Evolutionary conservation across 2,888 invertebrate genomes (phyloP).

Genomic region (Epicampocera succincta): DNA sequence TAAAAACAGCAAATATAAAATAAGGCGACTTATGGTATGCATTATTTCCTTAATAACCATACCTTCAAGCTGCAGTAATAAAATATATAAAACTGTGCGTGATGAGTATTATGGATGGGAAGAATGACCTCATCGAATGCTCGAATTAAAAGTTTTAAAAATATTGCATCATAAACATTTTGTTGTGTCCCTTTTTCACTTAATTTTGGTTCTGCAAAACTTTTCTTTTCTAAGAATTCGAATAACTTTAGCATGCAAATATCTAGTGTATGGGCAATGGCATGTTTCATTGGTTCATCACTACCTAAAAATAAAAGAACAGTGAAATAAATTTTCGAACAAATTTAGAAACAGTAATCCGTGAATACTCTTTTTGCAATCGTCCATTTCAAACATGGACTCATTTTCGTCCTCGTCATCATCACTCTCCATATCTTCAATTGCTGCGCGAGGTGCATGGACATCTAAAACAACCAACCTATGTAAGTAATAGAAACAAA

Average conservation of each 20-base stretch:
- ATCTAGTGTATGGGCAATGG: slow-evolving; percentile 87
- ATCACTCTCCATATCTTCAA: slow-evolving; percentile 83
- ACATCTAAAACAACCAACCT: slow-evolving; percentile 90
- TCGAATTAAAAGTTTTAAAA: slow-evolving; percentile 84
- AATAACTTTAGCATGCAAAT: slow-evolving; percentile 89
- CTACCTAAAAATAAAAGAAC: slow-evolving; percentile 4
- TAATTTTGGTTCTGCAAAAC: slow-evolving; percentile 64
- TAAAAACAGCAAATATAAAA: slow-evolving; percentile 21
- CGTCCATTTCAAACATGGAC: slow-evolving; percentile 78
- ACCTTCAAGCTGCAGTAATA: slow-evolving; percentile 87
- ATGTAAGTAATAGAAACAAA: slow-evolving; percentile 37
- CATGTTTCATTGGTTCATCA: slow-evolving; percentile 81
- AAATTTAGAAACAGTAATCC: background rate
- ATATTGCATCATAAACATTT: slow-evolving; percentile 79
- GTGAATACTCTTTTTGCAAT: slow-evolving; percentile 71
- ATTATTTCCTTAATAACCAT: background rate
- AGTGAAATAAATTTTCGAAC: background rate
- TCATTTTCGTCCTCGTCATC: slow-evolving; percentile 81
- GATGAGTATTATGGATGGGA: slow-evolving; percentile 91
- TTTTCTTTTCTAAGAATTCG: slow-evolving; percentile 83
- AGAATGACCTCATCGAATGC: slow-evolving; percentile 91
- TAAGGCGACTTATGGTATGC: background rate
- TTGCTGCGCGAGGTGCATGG: slow-evolving; percentile 84
- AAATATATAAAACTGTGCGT: slow-evolving; percentile 90
- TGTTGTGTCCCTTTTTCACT: slow-evolving; percentile 82